Evolutionary conservation across 2,113 vertebrate genomes (phyloP), one percentile per base, ranked within the genome.

Genomic region (Hyperoodon ampullatus): DNA sequence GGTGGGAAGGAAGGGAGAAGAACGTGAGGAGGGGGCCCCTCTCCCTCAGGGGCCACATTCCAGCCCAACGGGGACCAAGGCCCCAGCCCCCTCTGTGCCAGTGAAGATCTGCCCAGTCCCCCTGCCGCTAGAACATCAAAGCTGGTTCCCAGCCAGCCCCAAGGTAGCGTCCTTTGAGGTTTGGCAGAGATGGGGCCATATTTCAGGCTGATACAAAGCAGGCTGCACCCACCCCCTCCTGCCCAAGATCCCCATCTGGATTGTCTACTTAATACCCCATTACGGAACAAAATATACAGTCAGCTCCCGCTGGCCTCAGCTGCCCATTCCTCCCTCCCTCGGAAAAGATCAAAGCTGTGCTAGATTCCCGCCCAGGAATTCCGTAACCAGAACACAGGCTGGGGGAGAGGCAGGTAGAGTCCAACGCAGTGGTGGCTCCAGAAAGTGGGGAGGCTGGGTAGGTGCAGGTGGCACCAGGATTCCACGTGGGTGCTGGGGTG

Each of bases 251-350:
- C 96, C 97, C 97, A 98, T 98, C 97, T 95, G 93, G 97, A 83
- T 88, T 96, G 93, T 96, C 97, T 95, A 97, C 96, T 97, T 96
- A 97, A 97, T 97, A 96, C 93, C 90, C 97, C 96, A 97, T 97
- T 98, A 98, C 53, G 0, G 91, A 90, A 96, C 94, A 94, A 97
- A 97, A 98, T 95, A 95, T 85, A 97, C 95, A 94, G 94, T 90
- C 95, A 30, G 93, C 92, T 87, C 93, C 93, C 2, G 75, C 92
- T 3, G 6, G 90, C 90, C 87, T 82, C 82, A 30, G 90, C 95
- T 78, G 75, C 84, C 96, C 97, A 15, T 53, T 50, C 94, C 94
- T 90, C 58, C 95, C 96, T 92, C 61, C 2, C 50, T 80, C 6
- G 8, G 39, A n/a, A 86, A 95, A 97, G 95, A 97, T 97, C 97